A percentile compares a stretch with the other conserved stretches of the same genome.
These are phyloP conservation scores for Aphaenogaster rudis DNA, from an alignment of 1,140 invertebrate species.

Conservation along the genomic window DNA sequence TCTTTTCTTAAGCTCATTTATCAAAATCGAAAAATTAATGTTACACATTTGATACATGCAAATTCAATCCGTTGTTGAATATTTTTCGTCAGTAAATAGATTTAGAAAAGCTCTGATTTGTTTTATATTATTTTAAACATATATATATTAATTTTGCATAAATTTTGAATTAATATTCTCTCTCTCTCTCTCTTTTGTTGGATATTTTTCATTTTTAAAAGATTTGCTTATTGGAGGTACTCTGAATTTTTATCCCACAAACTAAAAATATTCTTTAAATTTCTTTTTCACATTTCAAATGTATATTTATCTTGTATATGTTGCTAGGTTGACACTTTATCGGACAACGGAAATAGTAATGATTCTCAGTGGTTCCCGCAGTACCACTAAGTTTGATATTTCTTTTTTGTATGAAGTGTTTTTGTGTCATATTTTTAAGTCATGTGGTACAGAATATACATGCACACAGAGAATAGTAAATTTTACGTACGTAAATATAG, in stretches of 20 bases:
- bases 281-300: constrained; percentile 1
- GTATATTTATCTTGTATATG: constrained; percentile 1
- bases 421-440: background rate
- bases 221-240: background rate
- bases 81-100: background rate
- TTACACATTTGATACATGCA: background rate
- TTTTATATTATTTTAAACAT: background rate
- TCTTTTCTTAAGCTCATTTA: background rate
- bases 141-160: background rate
- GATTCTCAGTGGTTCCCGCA: background rate
- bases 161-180: background rate
- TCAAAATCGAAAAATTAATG: background rate
- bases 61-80: background rate
- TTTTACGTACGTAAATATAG: background rate
- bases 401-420: background rate
- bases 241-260: background rate
- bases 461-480: background rate
- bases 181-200: background rate
- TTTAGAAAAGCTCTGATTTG: background rate
- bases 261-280: background rate
- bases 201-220: constrained; percentile 2
- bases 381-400: background rate
- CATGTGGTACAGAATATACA: background rate
- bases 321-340: background rate
- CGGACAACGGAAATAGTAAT: constrained; percentile 2